A percentile compares a stretch with the other conserved stretches of the same genome.
Evolutionary conservation across 2,888 invertebrate species (phyloP).

Genomic region (Xylota segnis): DNA sequence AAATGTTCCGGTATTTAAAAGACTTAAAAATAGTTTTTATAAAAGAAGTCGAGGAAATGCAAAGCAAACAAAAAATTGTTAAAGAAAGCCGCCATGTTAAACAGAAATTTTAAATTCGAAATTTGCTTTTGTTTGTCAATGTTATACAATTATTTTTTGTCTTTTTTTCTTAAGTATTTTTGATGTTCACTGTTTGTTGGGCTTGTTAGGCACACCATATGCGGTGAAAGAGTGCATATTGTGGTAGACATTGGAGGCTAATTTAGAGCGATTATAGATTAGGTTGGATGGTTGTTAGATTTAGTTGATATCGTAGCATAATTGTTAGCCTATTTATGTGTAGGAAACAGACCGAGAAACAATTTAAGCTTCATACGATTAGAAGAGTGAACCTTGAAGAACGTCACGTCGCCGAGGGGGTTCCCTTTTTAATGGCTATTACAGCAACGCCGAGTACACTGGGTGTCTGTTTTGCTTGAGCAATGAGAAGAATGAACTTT

Average conservation of each 20-base stretch:
- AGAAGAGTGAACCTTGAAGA: background rate
- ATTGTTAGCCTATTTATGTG: background rate
- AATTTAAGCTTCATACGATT: background rate
- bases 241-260: constrained; percentile 7
- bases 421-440: no score
- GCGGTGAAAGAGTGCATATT: background rate
- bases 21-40: constrained; percentile 16
- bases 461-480: no score
- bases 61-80: background rate
- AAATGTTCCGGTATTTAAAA: constrained; percentile 55
- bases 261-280: background rate
- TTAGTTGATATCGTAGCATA: constrained; percentile 1
- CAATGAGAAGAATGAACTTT: no score
- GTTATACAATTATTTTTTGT: constrained; percentile 39
- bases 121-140: constrained; percentile 47
- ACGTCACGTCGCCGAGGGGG: no score
- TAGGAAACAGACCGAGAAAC: background rate
- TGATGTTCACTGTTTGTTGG: constrained; percentile 6
- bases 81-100: constrained; percentile 11
- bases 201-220: constrained; percentile 20
- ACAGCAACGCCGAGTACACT: no score
- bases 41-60: background rate
- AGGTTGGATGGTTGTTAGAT: constrained; percentile 10
- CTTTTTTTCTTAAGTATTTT: background rate
- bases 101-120: constrained; percentile 6